Conservation (phyloP, 2,888 invertebrate species). For the Drosophila buzzatii region DNA sequence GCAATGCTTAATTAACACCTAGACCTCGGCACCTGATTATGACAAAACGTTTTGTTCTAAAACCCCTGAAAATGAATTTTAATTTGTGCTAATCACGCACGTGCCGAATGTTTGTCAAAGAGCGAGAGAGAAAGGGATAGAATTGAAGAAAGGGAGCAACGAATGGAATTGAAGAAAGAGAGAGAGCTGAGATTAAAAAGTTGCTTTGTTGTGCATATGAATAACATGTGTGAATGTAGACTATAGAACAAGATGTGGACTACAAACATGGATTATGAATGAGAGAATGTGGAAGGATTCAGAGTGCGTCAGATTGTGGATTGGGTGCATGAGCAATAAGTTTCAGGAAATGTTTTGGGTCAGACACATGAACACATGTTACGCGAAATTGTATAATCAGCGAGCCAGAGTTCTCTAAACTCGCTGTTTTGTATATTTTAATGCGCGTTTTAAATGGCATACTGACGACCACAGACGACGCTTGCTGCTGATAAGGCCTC, state of each 20-base stretch:
- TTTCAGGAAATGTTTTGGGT: conserved; percentile 68
- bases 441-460: conserved; percentile 59
- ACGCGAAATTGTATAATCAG: conserved; percentile 19
- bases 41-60: conserved; percentile 17
- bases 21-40: conserved; percentile 40
- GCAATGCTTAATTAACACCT: conserved; percentile 44
- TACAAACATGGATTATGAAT: background rate
- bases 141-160: background rate
- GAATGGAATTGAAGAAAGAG: background rate
- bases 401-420: background rate
- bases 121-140: conserved; percentile 10
- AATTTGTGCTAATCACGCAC: conserved; percentile 59
- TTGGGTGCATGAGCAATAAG: conserved; percentile 45
- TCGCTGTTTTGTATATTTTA: conserved; percentile 13
- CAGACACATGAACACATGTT: conserved; percentile 32
- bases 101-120: conserved; percentile 44
- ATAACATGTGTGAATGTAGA: background rate
- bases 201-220: background rate
- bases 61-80: conserved; percentile 31
- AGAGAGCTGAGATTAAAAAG: background rate
- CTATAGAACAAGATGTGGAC: background rate
- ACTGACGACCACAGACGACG: conserved; percentile 27
- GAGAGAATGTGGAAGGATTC: too few relatives aligned
- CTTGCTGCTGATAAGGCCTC: conserved; percentile 48
- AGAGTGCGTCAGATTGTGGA: background rate